These are phyloP conservation scores for Parnassius orleans DNA, from an alignment of 2,888 invertebrate genomes.

Conservation along the genomic window DNA sequence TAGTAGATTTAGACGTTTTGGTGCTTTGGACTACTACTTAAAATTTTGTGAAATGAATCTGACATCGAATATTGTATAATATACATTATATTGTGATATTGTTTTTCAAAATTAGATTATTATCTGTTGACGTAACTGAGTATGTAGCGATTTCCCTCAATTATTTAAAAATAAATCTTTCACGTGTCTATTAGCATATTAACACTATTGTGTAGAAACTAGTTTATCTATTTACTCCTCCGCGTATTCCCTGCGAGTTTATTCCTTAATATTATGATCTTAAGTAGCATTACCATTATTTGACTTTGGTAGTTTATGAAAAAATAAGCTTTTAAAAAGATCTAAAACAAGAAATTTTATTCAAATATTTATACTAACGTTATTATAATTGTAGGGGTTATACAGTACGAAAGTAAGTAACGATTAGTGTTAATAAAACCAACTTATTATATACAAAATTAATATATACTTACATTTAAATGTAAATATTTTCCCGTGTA, in stretches of 20 bases:
- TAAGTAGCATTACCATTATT: constrained; percentile 53
- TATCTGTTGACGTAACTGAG: constrained; percentile 32
- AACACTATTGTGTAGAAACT: constrained; percentile 28
- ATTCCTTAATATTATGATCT: constrained; percentile 45
- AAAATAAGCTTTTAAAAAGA: constrained; percentile 58
- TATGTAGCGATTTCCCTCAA: constrained; percentile 33
- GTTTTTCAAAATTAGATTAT: constrained; percentile 41
- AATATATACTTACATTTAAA: constrained; percentile 66
- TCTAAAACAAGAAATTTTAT: constrained; percentile 71
- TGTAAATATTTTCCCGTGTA: constrained; percentile 77
- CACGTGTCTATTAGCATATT: constrained; percentile 31
- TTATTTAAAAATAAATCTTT: constrained; percentile 28
- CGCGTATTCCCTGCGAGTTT: constrained; percentile 53
- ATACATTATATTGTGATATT: constrained; percentile 44
- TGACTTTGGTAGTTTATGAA: constrained; percentile 54
- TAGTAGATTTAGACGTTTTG: constrained; percentile 69
- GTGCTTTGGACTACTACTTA: constrained; percentile 66
- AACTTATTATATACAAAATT: constrained; percentile 74
- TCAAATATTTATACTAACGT: constrained; percentile 76
- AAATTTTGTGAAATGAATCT: constrained; percentile 55
- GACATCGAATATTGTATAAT: constrained; percentile 66
- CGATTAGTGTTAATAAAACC: constrained; percentile 50
- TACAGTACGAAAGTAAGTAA: constrained; percentile 35
- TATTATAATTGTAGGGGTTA: constrained; percentile 66
- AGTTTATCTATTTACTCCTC: constrained; percentile 50